Percentiles rank a stretch among this genome's conserved stretches.
These are phyloP conservation scores for Folsomia candida DNA, from an alignment of 2,888 invertebrate species.

Conservation along the genomic window DNA sequence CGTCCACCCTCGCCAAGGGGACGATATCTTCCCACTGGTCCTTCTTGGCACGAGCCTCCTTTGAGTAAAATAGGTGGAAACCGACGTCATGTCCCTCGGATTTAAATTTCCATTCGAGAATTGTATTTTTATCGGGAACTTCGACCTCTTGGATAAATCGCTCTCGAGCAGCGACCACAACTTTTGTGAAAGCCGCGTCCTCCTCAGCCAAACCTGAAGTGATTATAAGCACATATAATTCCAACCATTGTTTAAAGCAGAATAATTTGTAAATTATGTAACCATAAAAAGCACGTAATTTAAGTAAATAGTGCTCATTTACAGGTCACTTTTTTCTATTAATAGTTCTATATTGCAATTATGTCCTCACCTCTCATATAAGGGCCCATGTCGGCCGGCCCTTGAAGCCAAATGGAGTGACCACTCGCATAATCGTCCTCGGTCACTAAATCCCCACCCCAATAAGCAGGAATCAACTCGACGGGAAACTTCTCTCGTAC, in stretches of 20 bases:
- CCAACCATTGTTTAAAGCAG: too few relatives aligned
- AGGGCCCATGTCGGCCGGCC: too few relatives aligned
- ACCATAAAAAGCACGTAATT: too few relatives aligned
- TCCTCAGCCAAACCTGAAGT: neutral
- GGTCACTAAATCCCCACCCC: slow-evolving; percentile 29
- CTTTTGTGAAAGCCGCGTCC: neutral
- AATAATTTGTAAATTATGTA: too few relatives aligned
- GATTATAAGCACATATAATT: too few relatives aligned
- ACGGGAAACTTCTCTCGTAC: slow-evolving; percentile 9
- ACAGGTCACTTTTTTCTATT: too few relatives aligned
- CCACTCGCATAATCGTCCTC: slow-evolving; percentile 29
- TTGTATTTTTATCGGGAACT: neutral
- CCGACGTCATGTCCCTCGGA: too few relatives aligned
- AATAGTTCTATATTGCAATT: too few relatives aligned
- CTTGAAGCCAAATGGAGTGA: slow-evolving; percentile 25
- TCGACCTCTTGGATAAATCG: slow-evolving; percentile 9
- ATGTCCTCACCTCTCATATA: too few relatives aligned
- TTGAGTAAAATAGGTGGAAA: slow-evolving; percentile 14
- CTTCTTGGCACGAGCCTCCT: too few relatives aligned
- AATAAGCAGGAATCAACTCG: slow-evolving; percentile 21
- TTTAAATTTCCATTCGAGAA: slow-evolving; percentile 22
- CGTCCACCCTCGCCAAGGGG: slow-evolving; percentile 7
- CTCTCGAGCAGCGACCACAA: slow-evolving; percentile 18
- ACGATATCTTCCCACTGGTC: slow-evolving; percentile 18
- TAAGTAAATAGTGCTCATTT: too few relatives aligned